Evolutionary conservation across 2,888 invertebrate species (phyloP), one percentile per base, ranked within the genome.

Genomic region (Plebejus argus): DNA sequence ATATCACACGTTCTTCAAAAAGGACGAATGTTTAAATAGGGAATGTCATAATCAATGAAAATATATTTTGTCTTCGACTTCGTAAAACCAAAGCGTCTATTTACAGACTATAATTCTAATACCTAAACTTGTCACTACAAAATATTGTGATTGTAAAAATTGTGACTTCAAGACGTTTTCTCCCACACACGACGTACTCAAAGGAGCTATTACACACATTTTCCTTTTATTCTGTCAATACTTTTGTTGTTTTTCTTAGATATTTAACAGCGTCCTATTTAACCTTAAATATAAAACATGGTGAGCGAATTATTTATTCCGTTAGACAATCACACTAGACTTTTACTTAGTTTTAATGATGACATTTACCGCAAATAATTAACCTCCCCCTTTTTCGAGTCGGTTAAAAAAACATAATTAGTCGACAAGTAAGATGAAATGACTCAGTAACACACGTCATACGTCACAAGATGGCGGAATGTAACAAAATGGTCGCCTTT

Each of bases 131-230:
- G 71, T 71, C 71, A 39, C 71, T 71, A 71, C 1, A 71, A 10
- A n/a, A n/a, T n/a, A 71, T 74, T 78, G 76, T 76, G 49, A 77
- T 77, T 53, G 66, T 66, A 72, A 77, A 72, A 77, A 77, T 77
- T 78, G 78, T 78, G 78, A 78, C 78, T 58, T 75, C n/a, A 78
- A 15, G 76, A 77, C n/a, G n/a, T n/a, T 78, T 70, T 8, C n/a
- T 28, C n/a, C 33, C 20, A 18, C n/a, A 35, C 18, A 12, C 71
- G 1, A 15, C 15, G 15, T 28, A 28, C 28, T 12, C 15, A 66
- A 66, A 66, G 23, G 28, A 28, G 66, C 66, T 15, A 28, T 1
- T 1, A 28, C 23, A 66, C 20, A 66, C 28, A 15, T 66, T 66
- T 66, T 18, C 12, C 23, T 66, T 33, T 15, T 15, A 33, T 28